A percentile compares a stretch with the other conserved stretches of the same genome.
phyloP scores from a whole-genome alignment of 2,888 invertebrate species.

The Meiosimyza platycephala region DNA sequence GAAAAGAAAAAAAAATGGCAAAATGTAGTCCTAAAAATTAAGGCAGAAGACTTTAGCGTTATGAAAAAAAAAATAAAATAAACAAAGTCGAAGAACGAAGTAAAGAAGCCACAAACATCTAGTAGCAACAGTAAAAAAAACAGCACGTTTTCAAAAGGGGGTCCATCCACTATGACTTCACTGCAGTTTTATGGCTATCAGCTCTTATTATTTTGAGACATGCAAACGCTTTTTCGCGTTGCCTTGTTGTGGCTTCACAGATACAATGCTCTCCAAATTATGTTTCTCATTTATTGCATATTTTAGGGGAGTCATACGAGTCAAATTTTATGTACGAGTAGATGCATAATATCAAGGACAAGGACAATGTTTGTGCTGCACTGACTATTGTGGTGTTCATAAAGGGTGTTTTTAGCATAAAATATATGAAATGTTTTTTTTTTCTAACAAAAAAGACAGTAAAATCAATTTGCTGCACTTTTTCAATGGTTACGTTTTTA shows the following conservation, averaged over 20 bases:
- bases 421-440: too few species aligned
- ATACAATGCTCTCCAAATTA: constrained; percentile 13
- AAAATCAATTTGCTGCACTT: too few species aligned
- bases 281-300: constrained; percentile 9
- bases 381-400: too few species aligned
- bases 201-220: constrained; percentile 59
- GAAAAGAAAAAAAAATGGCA: neutral
- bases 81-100: neutral
- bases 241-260: constrained; percentile 22
- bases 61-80: neutral
- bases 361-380: constrained; percentile 50
- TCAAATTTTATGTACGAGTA: neutral
- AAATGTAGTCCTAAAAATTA: constrained; percentile 22
- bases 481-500: too few species aligned
- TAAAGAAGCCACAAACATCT: neutral
- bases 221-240: constrained; percentile 54
- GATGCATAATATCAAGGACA: constrained; percentile 53
- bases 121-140: neutral
- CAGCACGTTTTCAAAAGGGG: neutral
- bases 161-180: neutral
- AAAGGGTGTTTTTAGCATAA: too few species aligned
- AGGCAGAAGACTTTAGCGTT: neutral
- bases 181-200: constrained; percentile 54
- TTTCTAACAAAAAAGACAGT: too few species aligned
- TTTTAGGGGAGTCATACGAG: constrained; percentile 18